phyloP scores from a whole-genome alignment of 1,140 invertebrate species.

The Oncopeltus fasciatus region DNA sequence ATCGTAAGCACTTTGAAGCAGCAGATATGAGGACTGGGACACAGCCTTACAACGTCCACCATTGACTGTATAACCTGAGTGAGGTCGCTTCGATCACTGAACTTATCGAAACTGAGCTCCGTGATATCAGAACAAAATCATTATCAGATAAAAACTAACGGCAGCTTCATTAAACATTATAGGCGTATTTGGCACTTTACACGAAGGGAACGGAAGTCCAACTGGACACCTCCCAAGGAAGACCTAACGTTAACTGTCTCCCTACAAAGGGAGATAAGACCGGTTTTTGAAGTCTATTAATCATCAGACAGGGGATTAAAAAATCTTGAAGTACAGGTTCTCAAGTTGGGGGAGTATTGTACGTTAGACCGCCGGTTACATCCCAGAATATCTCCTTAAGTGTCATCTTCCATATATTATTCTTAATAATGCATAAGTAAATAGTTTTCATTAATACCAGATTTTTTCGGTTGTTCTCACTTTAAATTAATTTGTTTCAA shows the following conservation, averaged over 20 bases:
- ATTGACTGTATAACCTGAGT: background rate
- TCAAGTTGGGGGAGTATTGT: constrained; percentile 2
- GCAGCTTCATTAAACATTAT: no score
- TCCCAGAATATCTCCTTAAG: background rate
- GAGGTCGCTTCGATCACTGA: background rate
- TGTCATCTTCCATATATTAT: no score
- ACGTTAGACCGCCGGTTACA: background rate
- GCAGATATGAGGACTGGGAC: background rate
- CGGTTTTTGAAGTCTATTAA: constrained; percentile 9
- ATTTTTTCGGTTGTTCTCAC: no score
- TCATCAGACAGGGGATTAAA: constrained; percentile 1
- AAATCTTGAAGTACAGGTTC: constrained; percentile 9
- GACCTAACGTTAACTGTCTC: background rate
- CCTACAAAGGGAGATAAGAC: background rate
- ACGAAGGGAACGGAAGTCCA: background rate
- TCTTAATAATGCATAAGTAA: no score
- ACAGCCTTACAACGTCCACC: background rate
- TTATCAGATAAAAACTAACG: no score
- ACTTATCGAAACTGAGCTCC: background rate
- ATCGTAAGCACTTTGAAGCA: no score
- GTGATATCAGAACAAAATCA: no score
- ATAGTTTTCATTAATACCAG: no score
- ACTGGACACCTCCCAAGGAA: background rate
- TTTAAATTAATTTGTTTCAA: no score
- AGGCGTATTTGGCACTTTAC: background rate